Percentiles rank a stretch among this genome's conserved stretches.
phyloP scores from a whole-genome alignment of 1,140 invertebrate species.

The Drosophila obscura region DNA sequence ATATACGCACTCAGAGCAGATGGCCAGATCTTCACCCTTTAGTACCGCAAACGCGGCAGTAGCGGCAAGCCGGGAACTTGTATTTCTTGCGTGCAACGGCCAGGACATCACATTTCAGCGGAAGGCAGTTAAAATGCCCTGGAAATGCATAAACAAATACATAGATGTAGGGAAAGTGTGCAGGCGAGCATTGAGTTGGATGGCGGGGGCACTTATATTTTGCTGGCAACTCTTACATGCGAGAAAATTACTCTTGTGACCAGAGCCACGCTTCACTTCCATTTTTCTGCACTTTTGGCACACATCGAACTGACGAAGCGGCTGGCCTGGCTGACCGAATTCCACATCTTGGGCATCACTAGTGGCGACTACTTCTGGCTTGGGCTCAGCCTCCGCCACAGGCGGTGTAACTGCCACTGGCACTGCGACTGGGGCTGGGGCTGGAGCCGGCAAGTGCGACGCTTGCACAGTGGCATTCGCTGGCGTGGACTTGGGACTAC shows the following conservation, averaged over 20 bases:
- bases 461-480: slow-evolving; percentile 9
- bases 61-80: slow-evolving; percentile 64
- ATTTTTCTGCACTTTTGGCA: slow-evolving; percentile 70
- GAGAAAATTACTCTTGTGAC: slow-evolving; percentile 67
- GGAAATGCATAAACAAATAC: not conserved
- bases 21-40: slow-evolving; percentile 25
- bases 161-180: not conserved
- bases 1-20: slow-evolving; percentile 54
- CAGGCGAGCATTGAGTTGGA: not conserved
- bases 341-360: not conserved
- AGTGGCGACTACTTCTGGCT: not conserved
- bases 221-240: slow-evolving; percentile 60
- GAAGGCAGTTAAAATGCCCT: slow-evolving; percentile 63
- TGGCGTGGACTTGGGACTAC: slow-evolving; percentile 30
- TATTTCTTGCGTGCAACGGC: slow-evolving; percentile 55
- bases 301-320: slow-evolving; percentile 30
- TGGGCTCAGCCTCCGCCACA: not conserved
- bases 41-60: slow-evolving; percentile 37
- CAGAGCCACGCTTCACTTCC: slow-evolving; percentile 63
- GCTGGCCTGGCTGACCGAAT: slow-evolving; percentile 20
- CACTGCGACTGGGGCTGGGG: not conserved
- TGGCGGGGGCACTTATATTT: slow-evolving; percentile 54
- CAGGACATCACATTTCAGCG: slow-evolving; percentile 41
- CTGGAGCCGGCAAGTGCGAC: not conserved
- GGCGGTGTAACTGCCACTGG: not conserved